phyloP scores from a whole-genome alignment of 2,113 vertebrate species.

The Toxotes chatareus region DNA sequence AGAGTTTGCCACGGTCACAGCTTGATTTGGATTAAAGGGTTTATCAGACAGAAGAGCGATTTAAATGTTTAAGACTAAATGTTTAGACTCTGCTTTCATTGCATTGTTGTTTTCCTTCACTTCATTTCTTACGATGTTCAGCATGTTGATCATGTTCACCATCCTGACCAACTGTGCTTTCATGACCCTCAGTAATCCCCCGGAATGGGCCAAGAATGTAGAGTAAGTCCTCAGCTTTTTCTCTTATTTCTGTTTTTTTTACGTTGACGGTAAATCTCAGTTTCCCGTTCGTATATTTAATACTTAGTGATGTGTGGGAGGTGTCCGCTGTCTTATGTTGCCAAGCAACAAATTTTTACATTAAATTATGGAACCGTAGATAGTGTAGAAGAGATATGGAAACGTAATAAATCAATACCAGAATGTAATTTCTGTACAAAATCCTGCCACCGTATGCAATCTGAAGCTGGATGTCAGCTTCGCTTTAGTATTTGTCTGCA shows the following conservation, averaged over 20 bases:
- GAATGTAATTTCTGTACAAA: no score
- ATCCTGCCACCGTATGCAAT: no score
- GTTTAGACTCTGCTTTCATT: background rate
- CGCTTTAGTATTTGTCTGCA: no score
- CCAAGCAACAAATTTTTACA: background rate
- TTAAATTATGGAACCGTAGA: background rate
- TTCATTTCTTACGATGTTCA: conserved; percentile 90
- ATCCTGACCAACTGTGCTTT: conserved; percentile 99
- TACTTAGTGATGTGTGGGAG: background rate
- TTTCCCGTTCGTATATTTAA: no score
- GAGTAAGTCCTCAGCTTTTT: conserved; percentile 89
- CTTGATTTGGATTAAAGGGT: conserved; percentile 53
- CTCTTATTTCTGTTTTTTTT: background rate
- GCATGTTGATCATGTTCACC: conserved; percentile 99
- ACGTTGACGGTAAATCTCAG: no score
- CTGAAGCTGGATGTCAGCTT: no score
- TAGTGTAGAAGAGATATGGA: no score
- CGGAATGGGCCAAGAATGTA: conserved; percentile 99
- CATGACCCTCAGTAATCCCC: conserved; percentile 97
- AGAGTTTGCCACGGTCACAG: conserved; percentile 41
- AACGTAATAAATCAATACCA: no score
- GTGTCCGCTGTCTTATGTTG: background rate
- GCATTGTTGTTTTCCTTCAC: conserved; percentile 87
- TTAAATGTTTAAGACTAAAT: conserved; percentile 31
- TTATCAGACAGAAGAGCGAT: conserved; percentile 57